Evolutionary conservation across 2,888 invertebrate species (phyloP).

Genomic region (Trilocha varians): DNA sequence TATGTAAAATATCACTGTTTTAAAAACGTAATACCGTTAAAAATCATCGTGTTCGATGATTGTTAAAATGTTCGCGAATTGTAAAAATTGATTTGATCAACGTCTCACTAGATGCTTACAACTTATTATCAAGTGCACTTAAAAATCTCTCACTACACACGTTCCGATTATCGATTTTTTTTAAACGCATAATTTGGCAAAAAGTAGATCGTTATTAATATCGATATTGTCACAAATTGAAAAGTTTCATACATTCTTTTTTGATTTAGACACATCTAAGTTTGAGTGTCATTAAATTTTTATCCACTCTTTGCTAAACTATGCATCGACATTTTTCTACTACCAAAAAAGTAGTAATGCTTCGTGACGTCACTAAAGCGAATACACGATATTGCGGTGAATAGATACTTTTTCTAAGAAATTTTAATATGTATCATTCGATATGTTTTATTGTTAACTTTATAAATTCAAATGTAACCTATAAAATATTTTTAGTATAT

Average conservation of each 20-base stretch:
- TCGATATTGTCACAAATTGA: no score
- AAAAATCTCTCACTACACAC: constrained; percentile 36
- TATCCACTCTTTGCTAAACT: no score
- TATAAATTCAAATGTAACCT: no score
- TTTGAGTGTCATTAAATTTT: no score
- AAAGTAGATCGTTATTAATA: no score
- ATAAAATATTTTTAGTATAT: no score
- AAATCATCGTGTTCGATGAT: neutral
- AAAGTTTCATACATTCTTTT: no score
- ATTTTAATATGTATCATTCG: no score
- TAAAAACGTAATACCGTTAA: neutral
- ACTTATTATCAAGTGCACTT: constrained; percentile 65
- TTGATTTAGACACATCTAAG: no score
- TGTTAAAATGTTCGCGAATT: constrained; percentile 5
- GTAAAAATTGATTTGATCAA: constrained; percentile 29
- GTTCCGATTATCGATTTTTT: neutral
- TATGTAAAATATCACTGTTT: neutral
- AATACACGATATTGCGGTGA: neutral
- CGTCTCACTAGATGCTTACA: constrained; percentile 28
- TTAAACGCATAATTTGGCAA: neutral
- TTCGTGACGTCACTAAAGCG: neutral
- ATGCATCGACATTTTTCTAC: no score
- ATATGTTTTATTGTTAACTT: no score
- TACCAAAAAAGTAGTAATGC: neutral
- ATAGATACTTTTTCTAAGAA: no score